Base-by-base conservation (phyloP, 2,888 invertebrate species). In the Orchesellides sinensis region DNA sequence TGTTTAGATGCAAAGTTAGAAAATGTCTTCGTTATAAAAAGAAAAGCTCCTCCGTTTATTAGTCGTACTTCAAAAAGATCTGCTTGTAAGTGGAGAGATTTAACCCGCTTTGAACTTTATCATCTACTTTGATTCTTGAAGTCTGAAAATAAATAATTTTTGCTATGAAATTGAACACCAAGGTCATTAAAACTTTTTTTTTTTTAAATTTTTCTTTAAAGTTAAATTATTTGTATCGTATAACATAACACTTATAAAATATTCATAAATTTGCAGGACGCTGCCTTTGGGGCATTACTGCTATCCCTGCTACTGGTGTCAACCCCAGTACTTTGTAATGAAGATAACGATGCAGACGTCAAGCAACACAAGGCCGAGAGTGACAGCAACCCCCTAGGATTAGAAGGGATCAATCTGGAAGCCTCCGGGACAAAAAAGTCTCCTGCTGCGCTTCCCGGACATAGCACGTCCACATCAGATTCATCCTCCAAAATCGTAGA, bases 321-420 rank as follows among this genome's bases (percentile, higher is more conserved):
- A 49, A 19, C 49, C 17, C 49, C 49, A 49, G 17, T 19, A 49
- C 21, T 49, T 17, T 49, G 49, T 19, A 19, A 49, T 17, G 49
- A 49, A 17, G 65, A 47, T 32, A 59, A 68, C n/a, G 47, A 29
- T 5, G 25, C 45, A 47, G 23, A 10, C 25, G 21, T n/a, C 12
- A 32, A 23, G 35, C 19, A 52, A 35, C n/a, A n/a, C 54, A 40
- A 68, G 49, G 47, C 68, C 68, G 66, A 29, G 40, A 66, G 49
- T 32, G 23, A 29, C 10, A 49, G 0, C 14, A 21, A 27, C 59
- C 56, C 77, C 29, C 68, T 8, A 23, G 77, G 68, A 68, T 77
- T 66, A 56, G 56, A 66, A 17, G 14, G 77, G 49, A 59, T 69
- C 69, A 78, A 78, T 35, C 74, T 19, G 17, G 14, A 21, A 35